These are phyloP conservation scores for Aythya baeri DNA, from an alignment of 2,113 vertebrate species.

Conservation along the genomic window DNA sequence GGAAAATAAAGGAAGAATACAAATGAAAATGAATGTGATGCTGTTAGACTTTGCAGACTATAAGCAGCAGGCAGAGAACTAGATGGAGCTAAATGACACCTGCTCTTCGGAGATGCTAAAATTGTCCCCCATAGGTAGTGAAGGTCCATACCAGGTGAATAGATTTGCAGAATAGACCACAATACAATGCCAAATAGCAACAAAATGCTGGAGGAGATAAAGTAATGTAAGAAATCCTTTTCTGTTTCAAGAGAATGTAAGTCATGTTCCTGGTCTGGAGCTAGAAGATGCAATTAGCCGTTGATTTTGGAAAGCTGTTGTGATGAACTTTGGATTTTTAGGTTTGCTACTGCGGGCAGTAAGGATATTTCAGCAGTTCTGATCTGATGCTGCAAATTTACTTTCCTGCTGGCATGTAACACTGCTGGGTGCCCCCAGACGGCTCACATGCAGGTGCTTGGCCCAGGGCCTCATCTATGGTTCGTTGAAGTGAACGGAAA, in stretches of 20 bases:
- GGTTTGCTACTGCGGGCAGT: neutral
- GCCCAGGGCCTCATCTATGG: neutral
- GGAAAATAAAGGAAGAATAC: neutral
- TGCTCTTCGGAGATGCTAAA: neutral
- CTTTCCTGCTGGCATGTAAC: neutral
- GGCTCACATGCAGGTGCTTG: neutral
- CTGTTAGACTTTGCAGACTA: neutral
- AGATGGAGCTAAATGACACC: neutral
- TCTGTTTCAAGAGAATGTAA: neutral
- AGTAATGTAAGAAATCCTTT: neutral
- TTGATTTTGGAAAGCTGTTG: neutral
- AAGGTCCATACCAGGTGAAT: neutral
- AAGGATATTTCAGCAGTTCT: neutral
- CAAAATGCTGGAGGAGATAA: neutral
- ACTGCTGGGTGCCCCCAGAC: neutral
- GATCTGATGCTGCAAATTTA: neutral
- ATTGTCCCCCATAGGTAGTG: accelerated
- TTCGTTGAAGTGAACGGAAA: neutral
- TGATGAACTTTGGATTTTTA: neutral
- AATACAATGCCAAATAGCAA: neutral
- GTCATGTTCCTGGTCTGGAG: neutral
- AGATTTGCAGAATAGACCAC: neutral
- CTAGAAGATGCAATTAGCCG: neutral
- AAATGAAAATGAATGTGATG: neutral
- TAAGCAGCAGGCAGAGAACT: neutral